A percentile compares a stretch with the other conserved stretches of the same genome.
Conservation (phyloP, 2,797 vertebrate genomes). For the Smutsia temminckii region DNA sequence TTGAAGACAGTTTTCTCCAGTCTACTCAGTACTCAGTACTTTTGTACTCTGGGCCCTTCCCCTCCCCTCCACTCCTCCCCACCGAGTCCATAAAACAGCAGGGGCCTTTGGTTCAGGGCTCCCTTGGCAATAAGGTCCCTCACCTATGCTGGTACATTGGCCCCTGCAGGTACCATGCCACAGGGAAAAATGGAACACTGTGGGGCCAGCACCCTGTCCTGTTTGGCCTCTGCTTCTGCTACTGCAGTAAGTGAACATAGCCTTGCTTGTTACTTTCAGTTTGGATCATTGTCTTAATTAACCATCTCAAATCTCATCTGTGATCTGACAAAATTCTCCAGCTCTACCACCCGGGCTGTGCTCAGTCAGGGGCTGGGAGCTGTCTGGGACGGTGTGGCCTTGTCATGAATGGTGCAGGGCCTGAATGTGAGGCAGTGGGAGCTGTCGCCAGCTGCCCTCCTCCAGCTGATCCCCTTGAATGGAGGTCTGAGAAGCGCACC, state of each 20-base stretch:
- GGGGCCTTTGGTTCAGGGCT: not conserved
- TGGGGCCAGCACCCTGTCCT: fast-evolving
- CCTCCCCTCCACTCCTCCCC: not conserved
- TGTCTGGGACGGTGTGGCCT: not conserved
- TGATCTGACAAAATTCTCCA: not conserved
- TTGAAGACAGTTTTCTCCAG: not conserved
- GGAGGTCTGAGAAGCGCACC: not conserved
- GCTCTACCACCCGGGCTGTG: fast-evolving
- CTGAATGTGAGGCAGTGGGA: not conserved
- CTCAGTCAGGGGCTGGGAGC: not conserved
- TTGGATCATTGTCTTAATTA: not conserved
- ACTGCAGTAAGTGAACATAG: fast-evolving
- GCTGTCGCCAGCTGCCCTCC: no score
- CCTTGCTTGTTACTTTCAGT: not conserved
- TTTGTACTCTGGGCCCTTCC: not conserved
- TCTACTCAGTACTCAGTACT: not conserved
- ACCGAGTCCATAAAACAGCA: not conserved
- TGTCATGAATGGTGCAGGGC: not conserved
- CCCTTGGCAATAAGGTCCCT: not conserved
- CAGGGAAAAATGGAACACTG: not conserved
- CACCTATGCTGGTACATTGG: not conserved
- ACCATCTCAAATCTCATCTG: not conserved
- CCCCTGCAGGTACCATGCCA: not conserved
- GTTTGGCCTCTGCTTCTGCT: not conserved
- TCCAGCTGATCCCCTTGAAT: not conserved